phyloP scores from a whole-genome alignment of 2,888 invertebrate genomes.

The Himalopsyche tibetana region DNA sequence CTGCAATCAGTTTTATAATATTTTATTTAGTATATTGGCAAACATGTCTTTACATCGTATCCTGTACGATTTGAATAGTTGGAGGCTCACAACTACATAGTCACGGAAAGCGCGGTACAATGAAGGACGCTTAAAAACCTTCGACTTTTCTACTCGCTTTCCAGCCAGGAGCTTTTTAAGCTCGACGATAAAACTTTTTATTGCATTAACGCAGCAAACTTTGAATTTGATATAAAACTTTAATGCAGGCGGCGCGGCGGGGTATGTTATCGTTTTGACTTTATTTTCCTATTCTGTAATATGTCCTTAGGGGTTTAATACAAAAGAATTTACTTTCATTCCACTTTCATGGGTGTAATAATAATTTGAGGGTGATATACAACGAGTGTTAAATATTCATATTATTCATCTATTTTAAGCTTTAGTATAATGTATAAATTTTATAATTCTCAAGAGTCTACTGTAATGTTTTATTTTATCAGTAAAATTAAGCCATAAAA shows the following conservation, averaged over 20 bases:
- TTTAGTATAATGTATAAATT: too few species aligned
- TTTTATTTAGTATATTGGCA: too few species aligned
- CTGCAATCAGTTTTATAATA: too few species aligned
- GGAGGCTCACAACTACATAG: background rate
- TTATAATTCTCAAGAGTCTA: too few species aligned
- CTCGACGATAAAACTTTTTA: background rate
- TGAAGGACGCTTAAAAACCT: background rate
- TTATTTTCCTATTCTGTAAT: constrained; percentile 20
- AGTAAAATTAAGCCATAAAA: too few species aligned
- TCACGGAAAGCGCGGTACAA: background rate
- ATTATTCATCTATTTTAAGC: too few species aligned
- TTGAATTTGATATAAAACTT: constrained; percentile 21
- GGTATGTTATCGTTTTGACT: constrained; percentile 26
- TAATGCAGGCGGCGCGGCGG: background rate
- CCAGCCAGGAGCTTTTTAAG: background rate
- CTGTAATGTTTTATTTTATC: too few species aligned
- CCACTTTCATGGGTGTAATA: background rate
- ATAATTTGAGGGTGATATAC: background rate
- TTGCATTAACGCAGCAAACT: constrained; percentile 29
- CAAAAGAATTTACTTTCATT: constrained; percentile 7
- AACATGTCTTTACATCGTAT: too few species aligned
- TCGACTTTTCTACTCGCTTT: background rate
- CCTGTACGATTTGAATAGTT: too few species aligned
- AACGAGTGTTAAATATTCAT: background rate
- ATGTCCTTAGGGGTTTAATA: background rate